Conservation (phyloP, 2,888 invertebrate genomes). For the Dicranocentrus wangi region DNA sequence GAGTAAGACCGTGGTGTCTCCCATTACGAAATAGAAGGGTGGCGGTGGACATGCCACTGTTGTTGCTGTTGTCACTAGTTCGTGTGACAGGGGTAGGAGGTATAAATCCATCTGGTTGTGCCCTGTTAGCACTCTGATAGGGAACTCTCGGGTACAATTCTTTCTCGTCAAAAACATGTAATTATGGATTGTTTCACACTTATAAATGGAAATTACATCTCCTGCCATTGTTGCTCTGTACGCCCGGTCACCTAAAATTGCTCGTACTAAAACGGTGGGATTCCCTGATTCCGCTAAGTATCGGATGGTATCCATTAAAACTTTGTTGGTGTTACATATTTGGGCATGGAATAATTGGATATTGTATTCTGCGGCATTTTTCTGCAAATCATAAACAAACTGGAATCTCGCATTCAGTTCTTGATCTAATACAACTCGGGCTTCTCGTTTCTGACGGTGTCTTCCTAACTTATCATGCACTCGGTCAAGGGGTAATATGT, state of each 20-base stretch:
- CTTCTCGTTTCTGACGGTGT: not conserved
- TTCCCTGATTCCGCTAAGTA: constrained; percentile 18
- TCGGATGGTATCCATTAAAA: constrained; percentile 5
- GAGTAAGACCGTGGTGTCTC: not conserved
- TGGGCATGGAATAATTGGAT: constrained; percentile 16
- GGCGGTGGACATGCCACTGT: not conserved
- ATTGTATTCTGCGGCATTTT: not conserved
- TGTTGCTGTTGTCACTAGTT: not conserved
- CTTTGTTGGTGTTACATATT: constrained; percentile 7
- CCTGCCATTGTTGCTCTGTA: not conserved
- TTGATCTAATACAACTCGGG: not conserved
- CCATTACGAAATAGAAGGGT: constrained; percentile 3
- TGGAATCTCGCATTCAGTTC: constrained; percentile 13
- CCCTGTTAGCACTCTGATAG: not conserved
- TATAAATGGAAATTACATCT: not conserved
- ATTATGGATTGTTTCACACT: constrained; percentile 6
- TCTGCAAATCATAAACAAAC: constrained; percentile 1
- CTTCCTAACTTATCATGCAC: not conserved
- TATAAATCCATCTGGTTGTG: not conserved
- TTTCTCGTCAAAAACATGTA: constrained; percentile 12
- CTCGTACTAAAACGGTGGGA: not conserved
- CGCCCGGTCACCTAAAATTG: not conserved
- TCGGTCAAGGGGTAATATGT: not conserved
- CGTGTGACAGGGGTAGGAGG: not conserved
- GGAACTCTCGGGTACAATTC: constrained; percentile 19